Conservation (phyloP, 1,140 invertebrate genomes). For the Spodoptera frugiperda region DNA sequence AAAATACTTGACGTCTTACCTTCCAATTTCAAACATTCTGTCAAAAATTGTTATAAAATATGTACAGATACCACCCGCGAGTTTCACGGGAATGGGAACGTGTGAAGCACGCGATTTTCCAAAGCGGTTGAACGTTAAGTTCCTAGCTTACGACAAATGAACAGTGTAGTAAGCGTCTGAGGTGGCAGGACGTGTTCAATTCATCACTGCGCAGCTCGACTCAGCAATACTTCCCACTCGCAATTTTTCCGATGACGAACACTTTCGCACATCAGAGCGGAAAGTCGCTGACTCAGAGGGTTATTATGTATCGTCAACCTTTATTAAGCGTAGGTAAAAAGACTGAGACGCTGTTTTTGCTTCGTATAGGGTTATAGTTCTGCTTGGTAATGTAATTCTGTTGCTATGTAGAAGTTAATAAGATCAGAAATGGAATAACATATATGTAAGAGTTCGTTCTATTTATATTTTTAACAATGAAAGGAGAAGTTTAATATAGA, state of each 20-base stretch:
- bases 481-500: no score
- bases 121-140: slow-evolving; percentile 41
- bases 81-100: neutral
- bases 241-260: slow-evolving; percentile 60
- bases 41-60: no score
- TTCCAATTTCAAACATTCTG: no score
- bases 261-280: slow-evolving; percentile 46
- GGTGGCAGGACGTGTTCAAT: slow-evolving; percentile 49
- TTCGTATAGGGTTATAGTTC: no score
- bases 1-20: no score
- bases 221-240: slow-evolving; percentile 51
- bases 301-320: slow-evolving; percentile 52
- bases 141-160: slow-evolving; percentile 46
- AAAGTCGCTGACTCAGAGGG: slow-evolving; percentile 50
- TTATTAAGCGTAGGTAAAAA: slow-evolving; percentile 24
- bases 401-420: no score
- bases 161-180: slow-evolving; percentile 47
- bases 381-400: no score
- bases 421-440: no score
- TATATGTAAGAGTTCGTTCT: no score
- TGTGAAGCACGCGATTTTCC: slow-evolving; percentile 40
- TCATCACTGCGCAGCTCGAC: slow-evolving; percentile 41
- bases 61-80: neutral
- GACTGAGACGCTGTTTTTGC: neutral
- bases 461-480: no score